Evolutionary conservation across 2,797 vertebrate species (phyloP), one percentile per base, ranked within the genome.

Genomic region (Chelon labrosus): DNA sequence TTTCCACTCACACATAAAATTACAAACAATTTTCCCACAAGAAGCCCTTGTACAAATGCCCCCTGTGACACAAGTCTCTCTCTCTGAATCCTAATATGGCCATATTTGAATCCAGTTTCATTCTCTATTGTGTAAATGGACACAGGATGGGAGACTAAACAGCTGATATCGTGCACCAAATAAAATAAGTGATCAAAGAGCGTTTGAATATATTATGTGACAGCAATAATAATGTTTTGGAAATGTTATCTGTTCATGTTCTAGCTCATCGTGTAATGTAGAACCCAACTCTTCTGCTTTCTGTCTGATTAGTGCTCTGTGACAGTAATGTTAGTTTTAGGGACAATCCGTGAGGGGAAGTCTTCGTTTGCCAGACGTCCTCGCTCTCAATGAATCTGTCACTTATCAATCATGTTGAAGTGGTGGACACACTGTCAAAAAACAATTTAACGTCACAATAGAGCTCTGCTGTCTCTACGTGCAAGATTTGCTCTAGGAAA

Each of bases 11-110:
- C 71, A 73, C 78, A 54, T 83, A 73, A 66, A 80, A 80, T 49
- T 60, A 79, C 85, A 38, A 68, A 70, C 56, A 55, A 65, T 83
- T 76, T 89, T 89, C 86, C 73, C 83, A 83, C 81, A 79, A 64
- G 76, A 87, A 67, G 46, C 12, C 17, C 71, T 74, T 65, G 59
- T 59, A 20, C 37, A 65, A 57, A 68, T 63, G 38, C 38, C 14
- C 88, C 70, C 65, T 69, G 75, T 73, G 85, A 89, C 25, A 14
- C n/a, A 5, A 63, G 46, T 44, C 69, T 81, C 49, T 49, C 49
- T 49, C 35, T 61, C 19, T 56, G 38, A 70, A 70, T 73, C 81
- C 87, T 79, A 86, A 88, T 79, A 87, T 65, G 80, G 77, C 61
- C 63, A 80, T 52, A 16, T 73, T 31, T 70, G 63, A 64, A 61